Conservation (phyloP, 2,113 vertebrate species). For the Sturnus vulgaris region DNA sequence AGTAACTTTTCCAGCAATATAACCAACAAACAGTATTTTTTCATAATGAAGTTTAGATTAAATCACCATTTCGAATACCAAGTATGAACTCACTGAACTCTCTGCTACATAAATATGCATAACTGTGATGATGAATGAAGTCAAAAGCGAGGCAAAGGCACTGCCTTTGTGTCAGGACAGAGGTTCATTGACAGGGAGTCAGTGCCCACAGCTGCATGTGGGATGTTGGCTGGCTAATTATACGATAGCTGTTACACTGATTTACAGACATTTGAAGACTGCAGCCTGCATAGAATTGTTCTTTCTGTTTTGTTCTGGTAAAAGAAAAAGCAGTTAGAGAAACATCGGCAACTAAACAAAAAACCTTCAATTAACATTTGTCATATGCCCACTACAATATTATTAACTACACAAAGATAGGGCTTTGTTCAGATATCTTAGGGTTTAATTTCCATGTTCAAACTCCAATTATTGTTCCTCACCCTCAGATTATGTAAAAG, state of each 20-base stretch:
- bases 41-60: background rate
- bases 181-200: conserved; percentile 14
- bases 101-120: background rate
- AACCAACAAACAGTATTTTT: background rate
- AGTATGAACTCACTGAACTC: background rate
- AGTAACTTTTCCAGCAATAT: background rate
- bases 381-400: background rate
- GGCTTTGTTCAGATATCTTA: background rate
- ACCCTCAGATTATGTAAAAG: background rate
- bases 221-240: conserved; percentile 30
- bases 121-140: background rate
- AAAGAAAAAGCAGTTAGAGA: background rate
- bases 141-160: background rate
- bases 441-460: background rate
- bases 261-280: conserved; percentile 22
- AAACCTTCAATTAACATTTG: background rate
- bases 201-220: conserved; percentile 31
- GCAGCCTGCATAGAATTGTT: background rate
- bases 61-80: background rate
- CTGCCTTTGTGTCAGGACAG: conserved; percentile 31
- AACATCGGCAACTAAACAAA: background rate
- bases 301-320: background rate
- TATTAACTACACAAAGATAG: background rate
- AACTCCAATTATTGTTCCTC: background rate
- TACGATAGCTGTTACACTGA: background rate